These are phyloP conservation scores for Scaptomyza parva DNA, from an alignment of 2,888 invertebrate species.

Conservation along the genomic window DNA sequence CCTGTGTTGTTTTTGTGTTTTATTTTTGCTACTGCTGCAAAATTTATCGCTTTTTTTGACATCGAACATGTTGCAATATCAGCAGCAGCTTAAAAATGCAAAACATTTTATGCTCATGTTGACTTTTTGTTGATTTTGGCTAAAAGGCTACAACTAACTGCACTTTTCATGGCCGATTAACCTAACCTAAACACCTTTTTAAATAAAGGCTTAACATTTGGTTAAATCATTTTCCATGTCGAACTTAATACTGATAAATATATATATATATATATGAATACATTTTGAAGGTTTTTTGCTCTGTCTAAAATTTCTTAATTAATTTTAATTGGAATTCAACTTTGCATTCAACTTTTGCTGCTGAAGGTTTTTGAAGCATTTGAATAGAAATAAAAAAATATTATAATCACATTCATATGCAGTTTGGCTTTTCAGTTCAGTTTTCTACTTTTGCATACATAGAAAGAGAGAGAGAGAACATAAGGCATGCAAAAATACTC, in stretches of 20 bases:
- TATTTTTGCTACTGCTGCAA: constrained; percentile 15
- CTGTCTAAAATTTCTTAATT: background rate
- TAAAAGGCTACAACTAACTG: too few relatives aligned
- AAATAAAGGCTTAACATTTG: too few relatives aligned
- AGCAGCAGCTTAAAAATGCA: constrained; percentile 54
- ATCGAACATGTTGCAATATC: constrained; percentile 33
- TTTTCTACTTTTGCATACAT: background rate
- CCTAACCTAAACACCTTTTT: too few relatives aligned
- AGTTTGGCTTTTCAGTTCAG: background rate
- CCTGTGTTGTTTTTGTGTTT: constrained; percentile 7
- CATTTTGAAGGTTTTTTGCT: too few relatives aligned
- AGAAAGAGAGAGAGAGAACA: background rate
- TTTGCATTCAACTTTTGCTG: background rate
- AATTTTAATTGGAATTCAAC: background rate
- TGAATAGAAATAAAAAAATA: background rate
- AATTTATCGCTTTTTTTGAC: constrained; percentile 41
- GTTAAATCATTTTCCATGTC: too few relatives aligned
- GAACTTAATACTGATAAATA: too few relatives aligned
- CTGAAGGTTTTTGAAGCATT: background rate
- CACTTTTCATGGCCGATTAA: too few relatives aligned
- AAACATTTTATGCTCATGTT: constrained; percentile 33
- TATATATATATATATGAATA: too few relatives aligned
- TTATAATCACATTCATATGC: background rate
- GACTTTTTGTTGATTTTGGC: too few relatives aligned
- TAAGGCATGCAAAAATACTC: background rate